phyloP scores from a whole-genome alignment of 2,888 invertebrate genomes.

The Colostygia pectinataria region DNA sequence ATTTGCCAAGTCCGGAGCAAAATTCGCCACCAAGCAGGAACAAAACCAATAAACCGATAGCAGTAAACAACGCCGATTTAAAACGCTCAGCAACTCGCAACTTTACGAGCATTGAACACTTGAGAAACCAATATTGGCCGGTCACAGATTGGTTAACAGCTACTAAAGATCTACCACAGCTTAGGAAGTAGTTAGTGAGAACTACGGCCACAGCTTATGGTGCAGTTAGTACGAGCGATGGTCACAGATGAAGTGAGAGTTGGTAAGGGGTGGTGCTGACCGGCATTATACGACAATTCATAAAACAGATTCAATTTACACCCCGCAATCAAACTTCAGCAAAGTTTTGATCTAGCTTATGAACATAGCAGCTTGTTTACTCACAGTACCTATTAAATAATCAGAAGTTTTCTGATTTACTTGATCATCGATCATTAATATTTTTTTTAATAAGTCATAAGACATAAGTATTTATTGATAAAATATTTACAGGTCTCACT shows the following conservation, averaged over 20 bases:
- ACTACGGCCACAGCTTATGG: background rate
- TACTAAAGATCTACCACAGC: slow-evolving; percentile 6
- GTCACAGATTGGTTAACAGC: slow-evolving; percentile 13
- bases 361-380: background rate
- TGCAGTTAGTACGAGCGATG: background rate
- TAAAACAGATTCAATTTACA: slow-evolving; percentile 40
- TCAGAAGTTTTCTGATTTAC: too few species aligned
- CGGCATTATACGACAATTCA: slow-evolving; percentile 41
- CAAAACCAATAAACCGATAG: slow-evolving; percentile 44
- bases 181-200: background rate
- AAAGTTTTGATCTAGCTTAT: slow-evolving; percentile 6
- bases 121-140: slow-evolving; percentile 47
- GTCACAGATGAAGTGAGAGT: too few species aligned
- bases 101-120: slow-evolving; percentile 52
- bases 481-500: too few species aligned
- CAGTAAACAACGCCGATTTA: slow-evolving; percentile 47
- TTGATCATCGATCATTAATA: too few species aligned
- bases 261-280: too few species aligned
- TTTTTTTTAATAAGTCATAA: too few species aligned
- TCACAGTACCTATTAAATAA: too few species aligned
- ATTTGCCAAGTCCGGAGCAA: background rate
- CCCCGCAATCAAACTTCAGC: slow-evolving; percentile 3
- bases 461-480: too few species aligned
- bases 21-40: slow-evolving; percentile 22
- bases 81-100: slow-evolving; percentile 44